Evolutionary conservation across 2,888 invertebrate species (phyloP).

Genomic region (Synanthedon vespiformis): DNA sequence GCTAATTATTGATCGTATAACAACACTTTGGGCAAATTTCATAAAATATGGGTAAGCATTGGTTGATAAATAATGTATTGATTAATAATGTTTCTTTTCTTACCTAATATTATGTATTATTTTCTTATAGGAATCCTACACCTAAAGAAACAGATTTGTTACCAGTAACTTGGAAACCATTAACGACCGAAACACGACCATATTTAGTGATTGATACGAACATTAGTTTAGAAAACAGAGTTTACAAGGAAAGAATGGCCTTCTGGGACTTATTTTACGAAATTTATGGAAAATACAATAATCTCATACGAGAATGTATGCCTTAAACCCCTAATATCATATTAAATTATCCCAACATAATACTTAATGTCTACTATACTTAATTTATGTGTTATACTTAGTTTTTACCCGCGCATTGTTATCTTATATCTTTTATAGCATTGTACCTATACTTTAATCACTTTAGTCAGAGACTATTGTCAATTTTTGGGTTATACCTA

Average conservation of each 20-base stretch:
- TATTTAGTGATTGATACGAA: conserved; percentile 42
- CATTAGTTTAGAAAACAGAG: conserved; percentile 29
- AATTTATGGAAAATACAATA: conserved; percentile 37
- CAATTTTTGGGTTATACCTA: no score
- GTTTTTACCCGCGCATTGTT: not conserved
- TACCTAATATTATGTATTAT: not conserved
- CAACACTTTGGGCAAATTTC: conserved; percentile 51
- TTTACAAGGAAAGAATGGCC: conserved; percentile 43
- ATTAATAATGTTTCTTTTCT: not conserved
- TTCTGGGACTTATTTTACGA: conserved; percentile 58
- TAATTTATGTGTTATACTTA: no score
- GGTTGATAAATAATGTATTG: not conserved
- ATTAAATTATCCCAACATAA: not conserved
- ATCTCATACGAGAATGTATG: conserved; percentile 17
- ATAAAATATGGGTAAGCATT: conserved; percentile 50
- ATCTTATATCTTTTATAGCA: no score
- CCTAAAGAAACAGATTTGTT: conserved; percentile 27
- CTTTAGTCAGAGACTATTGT: no score
- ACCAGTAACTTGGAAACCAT: conserved; percentile 38
- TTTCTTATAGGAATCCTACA: conserved; percentile 44
- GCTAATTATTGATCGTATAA: conserved; percentile 33
- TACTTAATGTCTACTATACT: no score
- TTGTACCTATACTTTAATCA: no score
- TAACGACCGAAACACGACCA: conserved; percentile 29
- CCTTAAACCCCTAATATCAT: not conserved